These are phyloP conservation scores for Drosophila birchii DNA, from an alignment of 2,888 invertebrate genomes.

Conservation along the genomic window DNA sequence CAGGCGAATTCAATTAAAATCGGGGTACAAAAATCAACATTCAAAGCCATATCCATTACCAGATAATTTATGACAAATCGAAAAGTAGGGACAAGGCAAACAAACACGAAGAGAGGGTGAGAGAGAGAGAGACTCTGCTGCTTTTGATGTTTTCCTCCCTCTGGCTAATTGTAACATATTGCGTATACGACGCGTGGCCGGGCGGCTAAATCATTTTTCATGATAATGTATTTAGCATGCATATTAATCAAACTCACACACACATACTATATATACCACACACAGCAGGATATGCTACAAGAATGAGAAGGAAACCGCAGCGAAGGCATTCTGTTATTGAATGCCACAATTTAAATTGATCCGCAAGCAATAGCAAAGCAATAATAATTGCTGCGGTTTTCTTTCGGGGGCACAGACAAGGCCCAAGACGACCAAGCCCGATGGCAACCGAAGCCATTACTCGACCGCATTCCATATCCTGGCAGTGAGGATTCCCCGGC, in stretches of 20 bases:
- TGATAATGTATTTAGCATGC: conserved; percentile 64
- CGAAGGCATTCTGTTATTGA: conserved; percentile 67
- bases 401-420: conserved; percentile 27
- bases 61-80: conserved; percentile 58
- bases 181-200: conserved; percentile 57
- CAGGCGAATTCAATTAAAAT: conserved; percentile 31
- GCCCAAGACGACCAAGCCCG: not conserved
- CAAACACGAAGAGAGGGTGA: conserved; percentile 8
- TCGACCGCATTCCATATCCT: conserved; percentile 29
- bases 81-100: conserved; percentile 6
- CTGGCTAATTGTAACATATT: conserved; percentile 55
- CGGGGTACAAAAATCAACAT: conserved; percentile 64
- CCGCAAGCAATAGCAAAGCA: conserved; percentile 65
- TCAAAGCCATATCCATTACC: conserved; percentile 44
- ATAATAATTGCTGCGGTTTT: conserved; percentile 76
- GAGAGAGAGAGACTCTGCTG: conserved; percentile 12
- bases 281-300: not conserved
- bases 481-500: conserved; percentile 6
- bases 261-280: not conserved
- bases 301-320: conserved; percentile 11
- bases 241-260: conserved; percentile 66
- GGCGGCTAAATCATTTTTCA: conserved; percentile 68
- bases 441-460: conserved; percentile 18
- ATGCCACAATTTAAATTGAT: conserved; percentile 72
- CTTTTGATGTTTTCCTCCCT: conserved; percentile 57